Base-by-base conservation (phyloP, 1,140 invertebrate genomes). In the Drosophila bocqueti region DNA sequence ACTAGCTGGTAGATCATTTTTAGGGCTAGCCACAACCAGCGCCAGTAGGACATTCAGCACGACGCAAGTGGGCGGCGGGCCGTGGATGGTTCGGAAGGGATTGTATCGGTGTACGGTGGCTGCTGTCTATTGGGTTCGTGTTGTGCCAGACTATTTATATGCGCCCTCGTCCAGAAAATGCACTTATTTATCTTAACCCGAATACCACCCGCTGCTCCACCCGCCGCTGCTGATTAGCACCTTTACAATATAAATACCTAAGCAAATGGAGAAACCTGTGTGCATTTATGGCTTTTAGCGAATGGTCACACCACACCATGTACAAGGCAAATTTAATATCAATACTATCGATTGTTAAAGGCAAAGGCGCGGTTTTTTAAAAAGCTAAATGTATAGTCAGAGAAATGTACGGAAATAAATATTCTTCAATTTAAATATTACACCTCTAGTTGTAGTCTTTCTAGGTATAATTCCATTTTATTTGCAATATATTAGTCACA, bases 1-100 rank as follows among this genome's bases (percentile, higher is more conserved):
- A 93, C 73, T 40, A 93, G 66, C 77, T 90, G 81, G 61, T 93
- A 93, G 42, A 93, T 81, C 92, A 93, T 93, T 76, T 93, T 93
- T 9, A 92, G 31, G 42, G 83, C 72, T 43, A 75, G 54, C 91
- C 91, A 92, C 59, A 75, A 78, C 73, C 83, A 84, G 47, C 79
- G 81, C 76, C 83, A 87, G 69, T 74, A 91, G 67, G 67, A 71
- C 91, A 92, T 92, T 92, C 91, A 90, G 78, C 74, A 81, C 45
- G 40, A 62, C 31, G 52, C 52, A 43, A 76, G 67, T 83, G 43
- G 24, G 18, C 38, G 24, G 18, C 38, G 62, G 38, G 36, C 52
- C 52, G 34, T 21, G n/a, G 34, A 21, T 24, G 49, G 29, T 7
- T 54, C 11, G 50, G 50, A 18, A 36, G 38, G 47, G 47, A 50